A percentile compares a stretch with the other conserved stretches of the same genome.
phyloP scores from a whole-genome alignment of 2,113 vertebrate species.

The Apeltes quadracus region DNA sequence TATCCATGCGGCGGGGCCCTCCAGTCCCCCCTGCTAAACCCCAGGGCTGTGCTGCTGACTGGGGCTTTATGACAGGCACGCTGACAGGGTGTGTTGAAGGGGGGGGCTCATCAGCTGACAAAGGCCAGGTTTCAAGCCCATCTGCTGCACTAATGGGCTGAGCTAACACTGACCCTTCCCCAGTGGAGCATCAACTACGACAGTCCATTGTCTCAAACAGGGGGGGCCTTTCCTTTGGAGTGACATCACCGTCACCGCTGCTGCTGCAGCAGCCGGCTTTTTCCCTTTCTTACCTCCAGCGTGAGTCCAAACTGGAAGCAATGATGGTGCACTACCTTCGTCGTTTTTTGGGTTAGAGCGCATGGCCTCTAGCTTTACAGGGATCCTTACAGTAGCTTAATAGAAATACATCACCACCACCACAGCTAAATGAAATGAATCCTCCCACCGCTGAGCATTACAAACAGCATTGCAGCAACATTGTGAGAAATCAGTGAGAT shows the following conservation, averaged over 20 bases:
- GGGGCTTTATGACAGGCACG: constrained; percentile 51
- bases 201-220: constrained; percentile 75
- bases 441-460: constrained; percentile 6
- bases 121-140: constrained; percentile 76
- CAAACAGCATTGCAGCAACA: constrained; percentile 56
- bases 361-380: not conserved
- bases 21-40: constrained; percentile 42
- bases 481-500: constrained; percentile 51
- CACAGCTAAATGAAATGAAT: not conserved
- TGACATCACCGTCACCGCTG: constrained; percentile 63
- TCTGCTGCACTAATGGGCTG: constrained; percentile 76
- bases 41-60: constrained; percentile 56
- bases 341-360: not conserved
- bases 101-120: constrained; percentile 75
- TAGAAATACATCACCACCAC: not conserved
- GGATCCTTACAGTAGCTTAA: not conserved
- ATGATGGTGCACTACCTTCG: not conserved
- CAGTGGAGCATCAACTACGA: constrained; percentile 63
- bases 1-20: constrained; percentile 54
- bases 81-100: constrained; percentile 58
- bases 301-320: constrained; percentile 29
- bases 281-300: constrained; percentile 1
- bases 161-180: constrained; percentile 73
- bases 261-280: constrained; percentile 46
- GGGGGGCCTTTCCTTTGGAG: constrained; percentile 53